A percentile compares a stretch with the other conserved stretches of the same genome.
phyloP scores from a whole-genome alignment of 2,888 invertebrate species.

The Nephrocerus scutellatus region DNA sequence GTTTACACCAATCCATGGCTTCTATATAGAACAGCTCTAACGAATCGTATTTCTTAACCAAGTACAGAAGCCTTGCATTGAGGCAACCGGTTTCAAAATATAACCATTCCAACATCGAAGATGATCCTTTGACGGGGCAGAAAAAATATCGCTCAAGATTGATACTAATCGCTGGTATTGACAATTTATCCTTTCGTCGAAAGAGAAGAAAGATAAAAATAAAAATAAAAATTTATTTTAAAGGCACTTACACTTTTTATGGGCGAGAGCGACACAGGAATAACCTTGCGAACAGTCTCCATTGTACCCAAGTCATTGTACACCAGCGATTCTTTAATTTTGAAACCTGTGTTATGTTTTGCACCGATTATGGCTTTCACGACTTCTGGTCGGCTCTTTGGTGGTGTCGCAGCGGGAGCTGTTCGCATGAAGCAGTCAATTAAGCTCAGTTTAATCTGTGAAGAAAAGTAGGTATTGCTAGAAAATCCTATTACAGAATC shows the following conservation, averaged over 20 bases:
- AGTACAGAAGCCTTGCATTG: slow-evolving; percentile 35
- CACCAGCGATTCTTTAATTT: not conserved
- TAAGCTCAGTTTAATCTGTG: slow-evolving; percentile 23
- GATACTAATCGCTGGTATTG: slow-evolving; percentile 7
- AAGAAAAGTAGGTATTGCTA: not conserved
- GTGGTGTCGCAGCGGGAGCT: not conserved
- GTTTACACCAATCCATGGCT: slow-evolving; percentile 27
- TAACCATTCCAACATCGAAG: slow-evolving; percentile 33
- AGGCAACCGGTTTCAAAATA: slow-evolving; percentile 36
- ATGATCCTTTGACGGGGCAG: not conserved
- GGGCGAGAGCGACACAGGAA: slow-evolving; percentile 25
- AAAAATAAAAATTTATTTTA: not conserved
- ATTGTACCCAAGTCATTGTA: slow-evolving; percentile 20
- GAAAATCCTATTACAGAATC: no score
- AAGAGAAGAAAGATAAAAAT: not conserved
- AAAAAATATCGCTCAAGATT: slow-evolving; percentile 27
- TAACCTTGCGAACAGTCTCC: slow-evolving; percentile 33
- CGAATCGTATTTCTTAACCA: slow-evolving; percentile 31
- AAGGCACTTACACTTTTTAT: slow-evolving; percentile 23
- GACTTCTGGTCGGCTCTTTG: not conserved
- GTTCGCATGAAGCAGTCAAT: slow-evolving; percentile 29
- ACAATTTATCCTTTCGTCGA: slow-evolving; percentile 18
- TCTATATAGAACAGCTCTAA: slow-evolving; percentile 32
- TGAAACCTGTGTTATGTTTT: not conserved
- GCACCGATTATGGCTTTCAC: slow-evolving; percentile 4